Base-by-base conservation (phyloP, 2,797 vertebrate genomes). In the Dromococcyx pavoninus region DNA sequence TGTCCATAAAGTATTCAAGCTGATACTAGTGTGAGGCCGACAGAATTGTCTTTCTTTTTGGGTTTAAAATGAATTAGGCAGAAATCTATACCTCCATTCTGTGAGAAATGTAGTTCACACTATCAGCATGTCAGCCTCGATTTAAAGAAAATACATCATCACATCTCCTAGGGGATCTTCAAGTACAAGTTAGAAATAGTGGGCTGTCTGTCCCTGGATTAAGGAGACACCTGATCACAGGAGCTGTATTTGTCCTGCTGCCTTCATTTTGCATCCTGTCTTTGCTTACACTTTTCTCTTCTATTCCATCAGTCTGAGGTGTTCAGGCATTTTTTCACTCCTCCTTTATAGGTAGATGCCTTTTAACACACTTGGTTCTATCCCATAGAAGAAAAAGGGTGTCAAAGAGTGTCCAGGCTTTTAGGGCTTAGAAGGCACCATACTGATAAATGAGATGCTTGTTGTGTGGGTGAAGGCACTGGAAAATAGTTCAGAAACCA, bases 81-180 rank as follows among this genome's bases (percentile, higher is more conserved):
- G 75, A 88, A 78, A 92, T 88, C 51, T 70, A 64, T 91, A 61
- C 70, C 62, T 65, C 37, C 15, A 83, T 95, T 81, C 71, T 88
- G 43, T 44, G 43, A 80, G 72, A 78, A 65, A 89, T 3, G 7
- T 64, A 91, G 65, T 70, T 95, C 76, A 91, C 33, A 14, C 65
- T 71, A 92, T 13, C 62, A 51, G 9, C 9, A 16, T 74, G 67
- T 91, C 86, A 93, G 70, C 75, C 57, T 74, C 70, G 53, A 82
- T 93, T 92, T 91, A 93, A 74, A 89, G 72, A 84, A 94, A 95
- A 91, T 58, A 70, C 62, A 69, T 89, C 56, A 88, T 76, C 74
- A 56, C 54, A 44, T 75, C 77, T 94, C 88, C 39, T 74, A 65
- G 9, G 57, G 58, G 75, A 89, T 75, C 88, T 67, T 76, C 61